A percentile compares a stretch with the other conserved stretches of the same genome.
phyloP scores from a whole-genome alignment of 2,113 vertebrate species.

The Sinosuthora webbiana region DNA sequence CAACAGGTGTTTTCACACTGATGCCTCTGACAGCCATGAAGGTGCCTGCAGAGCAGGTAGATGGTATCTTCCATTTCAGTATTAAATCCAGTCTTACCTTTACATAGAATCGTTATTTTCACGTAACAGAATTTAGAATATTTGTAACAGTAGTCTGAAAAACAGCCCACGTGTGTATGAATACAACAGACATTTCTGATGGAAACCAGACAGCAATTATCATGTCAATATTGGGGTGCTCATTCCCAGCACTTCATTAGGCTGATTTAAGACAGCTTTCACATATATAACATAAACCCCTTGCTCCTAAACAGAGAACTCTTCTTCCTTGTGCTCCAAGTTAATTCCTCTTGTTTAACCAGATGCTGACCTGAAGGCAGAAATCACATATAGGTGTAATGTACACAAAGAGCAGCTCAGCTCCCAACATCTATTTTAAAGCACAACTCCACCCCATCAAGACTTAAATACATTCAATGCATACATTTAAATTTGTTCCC shows the following conservation, averaged over 20 bases:
- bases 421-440: neutral
- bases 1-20: neutral
- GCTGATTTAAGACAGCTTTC: neutral
- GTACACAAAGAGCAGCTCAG: neutral
- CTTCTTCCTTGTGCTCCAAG: neutral
- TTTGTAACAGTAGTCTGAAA: neutral
- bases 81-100: neutral
- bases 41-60: neutral
- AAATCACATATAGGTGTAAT: rapidly evolving
- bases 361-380: neutral
- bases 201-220: neutral
- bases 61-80: neutral
- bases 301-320: neutral
- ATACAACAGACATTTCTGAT: neutral
- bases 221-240: rapidly evolving
- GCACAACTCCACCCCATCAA: neutral
- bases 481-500: neutral
- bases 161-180: neutral
- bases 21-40: neutral
- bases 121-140: neutral
- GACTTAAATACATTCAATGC: rapidly evolving
- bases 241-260: neutral
- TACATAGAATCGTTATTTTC: neutral
- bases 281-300: neutral
- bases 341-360: neutral